Percentiles rank a stretch among this genome's conserved stretches.
Evolutionary conservation across 2,113 vertebrate species (phyloP).

Genomic region (Clinocottus analis): DNA sequence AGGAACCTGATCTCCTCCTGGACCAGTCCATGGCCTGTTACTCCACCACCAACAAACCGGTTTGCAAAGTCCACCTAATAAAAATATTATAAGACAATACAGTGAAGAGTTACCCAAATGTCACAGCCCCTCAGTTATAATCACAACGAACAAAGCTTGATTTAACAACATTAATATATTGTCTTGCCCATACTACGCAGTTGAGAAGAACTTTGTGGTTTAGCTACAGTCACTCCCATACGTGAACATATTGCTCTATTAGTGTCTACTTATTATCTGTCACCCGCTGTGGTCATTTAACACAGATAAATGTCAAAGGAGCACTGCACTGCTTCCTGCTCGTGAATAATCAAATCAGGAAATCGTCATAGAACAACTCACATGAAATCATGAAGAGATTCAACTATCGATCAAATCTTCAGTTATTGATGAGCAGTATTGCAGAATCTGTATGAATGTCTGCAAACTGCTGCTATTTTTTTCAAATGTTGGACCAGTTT

Average conservation of each 20-base stretch:
- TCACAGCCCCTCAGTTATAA: not conserved
- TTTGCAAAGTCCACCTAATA: constrained; percentile 99
- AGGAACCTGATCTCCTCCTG: constrained; percentile 98
- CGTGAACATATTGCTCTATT: constrained; percentile 58
- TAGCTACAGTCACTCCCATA: constrained; percentile 25
- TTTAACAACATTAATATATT: not conserved
- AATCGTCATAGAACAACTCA: constrained; percentile 31
- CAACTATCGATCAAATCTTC: constrained; percentile 17
- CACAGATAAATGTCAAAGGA: constrained; percentile 57
- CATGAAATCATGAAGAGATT: constrained; percentile 27
- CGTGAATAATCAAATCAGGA: constrained; percentile 61
- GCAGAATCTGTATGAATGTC: not conserved
- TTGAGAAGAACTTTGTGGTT: constrained; percentile 34
- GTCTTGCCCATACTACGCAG: not conserved
- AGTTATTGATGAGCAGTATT: not conserved
- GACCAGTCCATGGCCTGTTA: constrained; percentile 93
- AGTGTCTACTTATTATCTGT: constrained; percentile 54
- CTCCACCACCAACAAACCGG: constrained; percentile 94
- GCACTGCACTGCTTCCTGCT: constrained; percentile 55
- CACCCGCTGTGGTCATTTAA: constrained; percentile 57
- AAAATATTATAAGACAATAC: constrained; percentile 10
- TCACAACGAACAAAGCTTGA: not conserved
- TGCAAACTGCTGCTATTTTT: not conserved
- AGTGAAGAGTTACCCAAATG: not conserved
- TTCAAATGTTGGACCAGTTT: not conserved